A percentile compares a stretch with the other conserved stretches of the same genome.
Conservation (phyloP, 1,140 invertebrate genomes). For the Lepidurus couesii region DNA sequence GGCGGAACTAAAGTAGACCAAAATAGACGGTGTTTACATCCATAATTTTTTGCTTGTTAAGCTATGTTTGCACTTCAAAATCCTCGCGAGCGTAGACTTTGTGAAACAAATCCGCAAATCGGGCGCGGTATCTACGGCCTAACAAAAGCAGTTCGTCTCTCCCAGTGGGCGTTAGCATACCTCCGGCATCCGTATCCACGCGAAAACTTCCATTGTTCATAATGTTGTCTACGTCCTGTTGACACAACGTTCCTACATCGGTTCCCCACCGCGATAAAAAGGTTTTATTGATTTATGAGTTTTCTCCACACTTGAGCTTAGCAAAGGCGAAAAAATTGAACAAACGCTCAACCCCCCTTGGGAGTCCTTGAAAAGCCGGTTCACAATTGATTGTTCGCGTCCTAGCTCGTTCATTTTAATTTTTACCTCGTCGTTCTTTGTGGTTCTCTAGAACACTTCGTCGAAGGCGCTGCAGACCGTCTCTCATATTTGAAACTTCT, state of each 20-base stretch:
- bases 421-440: conserved; percentile 44
- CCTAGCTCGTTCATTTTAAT: conserved; percentile 34
- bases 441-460: conserved; percentile 56
- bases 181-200: conserved; percentile 46
- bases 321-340: background rate
- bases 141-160: conserved; percentile 54
- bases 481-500: conserved; percentile 48
- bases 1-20: conserved; percentile 43
- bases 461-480: conserved; percentile 49
- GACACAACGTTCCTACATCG: conserved; percentile 51
- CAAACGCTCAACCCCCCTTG: background rate
- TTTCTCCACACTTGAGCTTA: background rate
- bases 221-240: conserved; percentile 52
- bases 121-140: conserved; percentile 53
- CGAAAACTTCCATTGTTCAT: conserved; percentile 54
- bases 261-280: background rate
- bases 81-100: conserved; percentile 33
- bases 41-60: background rate
- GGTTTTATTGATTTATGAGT: background rate
- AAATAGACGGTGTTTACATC: background rate
- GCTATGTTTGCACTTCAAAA: conserved; percentile 18
- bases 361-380: background rate
- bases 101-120: conserved; percentile 49
- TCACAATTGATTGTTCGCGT: conserved; percentile 25
- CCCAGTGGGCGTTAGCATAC: conserved; percentile 53